phyloP scores from a whole-genome alignment of 2,113 vertebrate genomes.

The Microtus montanus region DNA sequence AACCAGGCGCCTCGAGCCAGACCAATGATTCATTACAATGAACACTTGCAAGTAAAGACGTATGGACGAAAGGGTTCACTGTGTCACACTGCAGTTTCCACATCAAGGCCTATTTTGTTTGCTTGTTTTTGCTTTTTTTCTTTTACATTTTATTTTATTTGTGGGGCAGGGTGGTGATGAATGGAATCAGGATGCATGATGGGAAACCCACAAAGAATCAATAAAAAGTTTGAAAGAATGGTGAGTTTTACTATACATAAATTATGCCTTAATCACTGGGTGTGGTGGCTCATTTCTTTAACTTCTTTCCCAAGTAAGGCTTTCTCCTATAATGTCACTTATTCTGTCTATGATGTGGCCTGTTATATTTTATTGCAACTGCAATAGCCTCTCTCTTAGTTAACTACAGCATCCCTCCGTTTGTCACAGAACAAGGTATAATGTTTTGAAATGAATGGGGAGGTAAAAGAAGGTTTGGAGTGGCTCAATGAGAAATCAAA shows the following conservation, averaged over 20 bases:
- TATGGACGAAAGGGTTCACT: background rate
- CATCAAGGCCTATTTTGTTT: background rate
- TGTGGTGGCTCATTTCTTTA: background rate
- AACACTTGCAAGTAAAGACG: background rate
- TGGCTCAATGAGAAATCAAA: slow-evolving; percentile 9
- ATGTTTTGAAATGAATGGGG: background rate
- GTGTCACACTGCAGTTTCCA: background rate
- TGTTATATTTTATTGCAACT: background rate
- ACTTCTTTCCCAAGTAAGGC: background rate
- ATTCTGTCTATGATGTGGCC: background rate
- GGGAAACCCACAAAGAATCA: background rate
- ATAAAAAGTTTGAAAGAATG: background rate
- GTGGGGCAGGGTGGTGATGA: background rate
- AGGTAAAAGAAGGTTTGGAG: slow-evolving; percentile 32
- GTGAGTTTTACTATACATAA: slow-evolving; percentile 47
- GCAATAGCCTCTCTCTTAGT: background rate
- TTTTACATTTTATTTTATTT: background rate
- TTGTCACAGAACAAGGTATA: background rate
- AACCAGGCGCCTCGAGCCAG: background rate
- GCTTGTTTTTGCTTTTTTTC: background rate
- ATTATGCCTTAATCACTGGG: background rate
- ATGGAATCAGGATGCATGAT: background rate
- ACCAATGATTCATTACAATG: background rate
- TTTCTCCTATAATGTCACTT: slow-evolving; percentile 3
- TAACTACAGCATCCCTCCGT: background rate